Evolutionary conservation across 2,888 invertebrate species (phyloP).

Genomic region (Sussaba pulchella): DNA sequence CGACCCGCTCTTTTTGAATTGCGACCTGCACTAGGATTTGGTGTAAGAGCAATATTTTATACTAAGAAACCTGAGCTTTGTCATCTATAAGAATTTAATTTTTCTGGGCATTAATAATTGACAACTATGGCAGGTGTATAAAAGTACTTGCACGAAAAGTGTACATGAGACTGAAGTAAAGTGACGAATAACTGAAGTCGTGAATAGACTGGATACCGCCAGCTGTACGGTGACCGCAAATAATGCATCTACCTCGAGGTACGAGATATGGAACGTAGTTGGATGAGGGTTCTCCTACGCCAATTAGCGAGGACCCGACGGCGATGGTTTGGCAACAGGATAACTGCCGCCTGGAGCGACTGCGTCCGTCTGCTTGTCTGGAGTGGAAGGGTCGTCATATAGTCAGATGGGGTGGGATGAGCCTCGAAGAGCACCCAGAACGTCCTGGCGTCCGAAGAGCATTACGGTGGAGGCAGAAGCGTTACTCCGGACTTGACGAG

Average conservation of each 20-base stretch:
- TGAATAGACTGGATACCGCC: background rate
- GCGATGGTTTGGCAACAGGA: slow-evolving; percentile 38
- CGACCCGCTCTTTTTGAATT: background rate
- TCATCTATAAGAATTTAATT: too few relatives aligned
- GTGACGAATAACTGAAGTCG: background rate
- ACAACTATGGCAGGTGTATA: background rate
- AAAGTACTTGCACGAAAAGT: background rate
- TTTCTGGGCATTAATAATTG: too few relatives aligned
- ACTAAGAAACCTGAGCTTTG: background rate
- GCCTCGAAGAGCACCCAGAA: slow-evolving; percentile 21
- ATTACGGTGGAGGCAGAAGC: slow-evolving; percentile 37
- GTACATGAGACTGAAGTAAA: background rate
- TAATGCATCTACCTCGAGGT: background rate
- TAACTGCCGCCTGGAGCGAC: slow-evolving; percentile 30
- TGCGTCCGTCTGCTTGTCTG: slow-evolving; percentile 12
- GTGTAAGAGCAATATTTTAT: background rate
- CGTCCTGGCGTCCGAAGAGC: slow-evolving; percentile 24
- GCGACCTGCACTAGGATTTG: background rate
- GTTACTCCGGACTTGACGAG: slow-evolving; percentile 43
- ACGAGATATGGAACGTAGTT: slow-evolving; percentile 3
- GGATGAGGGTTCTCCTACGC: slow-evolving; percentile 26
- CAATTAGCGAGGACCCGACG: slow-evolving; percentile 32
- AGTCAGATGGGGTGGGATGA: slow-evolving; percentile 3
- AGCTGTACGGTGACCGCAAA: background rate
- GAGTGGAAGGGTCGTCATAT: slow-evolving; percentile 42